Percentiles rank a stretch among this genome's conserved stretches.
Evolutionary conservation across 1,140 invertebrate species (phyloP).

Genomic region (Coelopa frigida): DNA sequence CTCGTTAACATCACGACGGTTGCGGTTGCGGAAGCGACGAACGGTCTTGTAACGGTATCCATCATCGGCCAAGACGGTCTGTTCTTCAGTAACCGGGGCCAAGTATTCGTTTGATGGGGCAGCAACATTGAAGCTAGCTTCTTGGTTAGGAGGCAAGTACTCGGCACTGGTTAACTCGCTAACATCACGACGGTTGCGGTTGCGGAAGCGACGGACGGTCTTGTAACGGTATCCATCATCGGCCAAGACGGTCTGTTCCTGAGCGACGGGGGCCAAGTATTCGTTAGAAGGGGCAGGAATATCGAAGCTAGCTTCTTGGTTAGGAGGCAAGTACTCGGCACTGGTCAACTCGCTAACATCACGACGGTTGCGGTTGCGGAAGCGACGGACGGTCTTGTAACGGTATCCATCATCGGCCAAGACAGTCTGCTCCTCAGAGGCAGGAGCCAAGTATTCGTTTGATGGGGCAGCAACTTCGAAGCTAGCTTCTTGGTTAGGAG

Average conservation of each 20-base stretch:
- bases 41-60: slow-evolving; percentile 30
- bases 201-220: slow-evolving; percentile 17
- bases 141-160: slow-evolving; percentile 24
- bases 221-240: slow-evolving; percentile 28
- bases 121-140: slow-evolving; percentile 15
- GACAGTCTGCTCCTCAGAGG: slow-evolving; percentile 10
- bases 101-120: slow-evolving; percentile 18
- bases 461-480: slow-evolving; percentile 9
- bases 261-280: slow-evolving; percentile 20
- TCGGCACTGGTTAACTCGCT: slow-evolving; percentile 22
- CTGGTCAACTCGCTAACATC: slow-evolving; percentile 24
- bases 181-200: slow-evolving; percentile 27
- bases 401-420: slow-evolving; percentile 22
- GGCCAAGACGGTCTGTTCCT: slow-evolving; percentile 10
- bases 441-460: slow-evolving; percentile 23
- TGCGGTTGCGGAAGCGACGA: slow-evolving; percentile 22
- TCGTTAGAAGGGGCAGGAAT: slow-evolving; percentile 11
- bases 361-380: slow-evolving; percentile 23
- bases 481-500: slow-evolving; percentile 19
- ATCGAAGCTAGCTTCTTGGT: slow-evolving; percentile 16
- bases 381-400: slow-evolving; percentile 22
- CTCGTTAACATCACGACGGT: slow-evolving; percentile 26
- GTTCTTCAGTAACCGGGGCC: slow-evolving; percentile 16
- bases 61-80: slow-evolving; percentile 17
- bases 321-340: slow-evolving; percentile 18